A percentile compares a stretch with the other conserved stretches of the same genome.
Evolutionary conservation across 2,888 invertebrate genomes (phyloP).

Genomic region (Oscheius sp.): DNA sequence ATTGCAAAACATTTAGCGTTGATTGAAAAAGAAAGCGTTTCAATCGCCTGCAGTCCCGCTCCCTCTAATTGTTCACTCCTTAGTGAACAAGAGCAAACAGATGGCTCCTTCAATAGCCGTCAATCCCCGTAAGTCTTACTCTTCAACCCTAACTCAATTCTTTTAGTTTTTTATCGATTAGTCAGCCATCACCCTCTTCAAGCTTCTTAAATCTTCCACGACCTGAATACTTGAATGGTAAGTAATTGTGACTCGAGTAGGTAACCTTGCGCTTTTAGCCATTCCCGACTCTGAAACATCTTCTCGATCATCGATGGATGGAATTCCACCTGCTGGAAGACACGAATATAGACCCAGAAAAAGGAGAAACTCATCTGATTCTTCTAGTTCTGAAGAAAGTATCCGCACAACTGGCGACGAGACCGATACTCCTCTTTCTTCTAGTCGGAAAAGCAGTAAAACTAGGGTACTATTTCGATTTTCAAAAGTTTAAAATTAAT

Average conservation of each 20-base stretch:
- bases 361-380: conserved; percentile 38
- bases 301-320: conserved; percentile 48
- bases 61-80: conserved; percentile 44
- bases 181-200: conserved; percentile 42
- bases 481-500: background rate
- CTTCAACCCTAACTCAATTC: background rate
- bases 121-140: conserved; percentile 42
- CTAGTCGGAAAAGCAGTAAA: conserved; percentile 30
- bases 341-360: conserved; percentile 8
- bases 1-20: background rate
- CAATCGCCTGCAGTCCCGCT: conserved; percentile 39
- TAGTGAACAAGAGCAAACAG: conserved; percentile 40
- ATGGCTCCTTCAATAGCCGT: conserved; percentile 24
- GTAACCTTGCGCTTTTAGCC: conserved; percentile 29
- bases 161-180: background rate
- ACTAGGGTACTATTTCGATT: conserved; percentile 10
- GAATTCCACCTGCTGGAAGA: conserved; percentile 27
- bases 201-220: conserved; percentile 33
- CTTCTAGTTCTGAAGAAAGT: conserved; percentile 32
- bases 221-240: conserved; percentile 35
- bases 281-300: conserved; percentile 50
- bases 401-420: conserved; percentile 24
- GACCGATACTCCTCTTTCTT: conserved; percentile 21
- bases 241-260: conserved; percentile 3
- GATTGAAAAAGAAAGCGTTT: conserved; percentile 8